Conservation (phyloP, 2,797 vertebrate species). For the Diplodus sargus region DNA sequence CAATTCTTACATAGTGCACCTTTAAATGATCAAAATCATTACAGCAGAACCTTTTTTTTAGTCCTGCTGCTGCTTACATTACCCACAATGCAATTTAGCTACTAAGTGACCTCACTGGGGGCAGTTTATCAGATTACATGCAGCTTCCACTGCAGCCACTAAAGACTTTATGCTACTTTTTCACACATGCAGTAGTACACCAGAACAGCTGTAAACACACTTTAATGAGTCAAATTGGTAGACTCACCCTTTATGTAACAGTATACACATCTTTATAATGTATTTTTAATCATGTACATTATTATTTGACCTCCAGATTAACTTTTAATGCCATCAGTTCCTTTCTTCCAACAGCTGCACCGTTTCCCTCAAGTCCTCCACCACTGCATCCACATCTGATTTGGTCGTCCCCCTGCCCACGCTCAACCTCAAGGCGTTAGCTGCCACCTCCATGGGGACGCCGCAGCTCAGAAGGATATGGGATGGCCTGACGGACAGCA, state of each 20-base stretch:
- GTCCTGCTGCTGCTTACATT: too few relatives aligned
- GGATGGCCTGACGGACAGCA: conserved; percentile 87
- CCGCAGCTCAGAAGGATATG: conserved; percentile 92
- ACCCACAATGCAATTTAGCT: too few relatives aligned
- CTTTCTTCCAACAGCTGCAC: conserved; percentile 84
- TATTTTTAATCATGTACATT: conserved; percentile 12
- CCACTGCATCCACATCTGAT: conserved; percentile 88
- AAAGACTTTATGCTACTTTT: too few relatives aligned
- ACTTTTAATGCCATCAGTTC: conserved; percentile 57
- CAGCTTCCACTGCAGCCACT: too few relatives aligned
- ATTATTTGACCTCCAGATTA: conserved; percentile 21
- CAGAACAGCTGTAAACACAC: too few relatives aligned
- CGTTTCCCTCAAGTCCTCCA: conserved; percentile 89
- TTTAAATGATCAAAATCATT: too few relatives aligned
- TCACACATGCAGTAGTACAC: too few relatives aligned
- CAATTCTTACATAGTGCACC: too few relatives aligned
- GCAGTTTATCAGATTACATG: too few relatives aligned
- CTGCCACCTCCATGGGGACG: conserved; percentile 85
- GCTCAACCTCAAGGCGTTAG: conserved; percentile 92
- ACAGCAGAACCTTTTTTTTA: too few relatives aligned
- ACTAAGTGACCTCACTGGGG: too few relatives aligned
- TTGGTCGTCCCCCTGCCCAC: conserved; percentile 89
- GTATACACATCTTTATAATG: conserved; percentile 2
- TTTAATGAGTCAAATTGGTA: too few relatives aligned
- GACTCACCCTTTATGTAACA: not conserved